Base-by-base conservation (phyloP, 2,888 invertebrate genomes). In the Tridacna gigas region DNA sequence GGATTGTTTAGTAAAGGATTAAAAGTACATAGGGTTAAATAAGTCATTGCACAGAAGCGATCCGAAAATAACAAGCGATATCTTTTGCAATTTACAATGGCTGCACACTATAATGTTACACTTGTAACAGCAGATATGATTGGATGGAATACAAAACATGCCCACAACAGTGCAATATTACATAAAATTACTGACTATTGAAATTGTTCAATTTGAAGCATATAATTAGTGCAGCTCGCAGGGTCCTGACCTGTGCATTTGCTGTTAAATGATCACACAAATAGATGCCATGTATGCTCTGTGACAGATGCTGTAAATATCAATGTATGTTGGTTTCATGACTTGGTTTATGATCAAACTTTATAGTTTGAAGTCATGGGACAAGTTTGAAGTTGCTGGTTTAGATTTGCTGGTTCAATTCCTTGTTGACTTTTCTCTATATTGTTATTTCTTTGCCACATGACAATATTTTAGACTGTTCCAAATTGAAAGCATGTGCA, bases 261-360 rank as follows among this genome's bases (percentile, higher is more conserved):
- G 66, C 66, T 56, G 60, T 75, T 73, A 25, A 51, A 48, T 78
- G 78, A 71, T 79, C 80, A 73, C 79, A 75, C 73, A 77, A 56
- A 73, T 28, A 18, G 71, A 78, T 69, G 69, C 65, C n/a, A 22
- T 37, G 22, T n/a, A 51, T 69, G 47, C 74, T 11, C 47, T 18
- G 37, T 77, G 77, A 77, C 83, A 83, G 74, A 65, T 80, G 74
- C 74, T 56, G 71, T 79, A 69, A 61, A n/a, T n/a, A 48, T 25
- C 22, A 15, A 11, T 25, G 15, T 73, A 12, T 51, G 1, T 37
- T 7, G 37, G 37, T 37, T 37, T 7, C 7, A 37, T 37, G 2
- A 37, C 37, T 37, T 37, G 37, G 37, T 37, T 37, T 37, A 37
- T 37, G 7, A 37, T 37, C 3, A 37, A 37, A 37, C 37, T 2